Percentiles rank a stretch among this genome's conserved stretches.
Evolutionary conservation across 2,888 invertebrate species (phyloP).

Genomic region (Imbricaverruca yamaguchii): DNA sequence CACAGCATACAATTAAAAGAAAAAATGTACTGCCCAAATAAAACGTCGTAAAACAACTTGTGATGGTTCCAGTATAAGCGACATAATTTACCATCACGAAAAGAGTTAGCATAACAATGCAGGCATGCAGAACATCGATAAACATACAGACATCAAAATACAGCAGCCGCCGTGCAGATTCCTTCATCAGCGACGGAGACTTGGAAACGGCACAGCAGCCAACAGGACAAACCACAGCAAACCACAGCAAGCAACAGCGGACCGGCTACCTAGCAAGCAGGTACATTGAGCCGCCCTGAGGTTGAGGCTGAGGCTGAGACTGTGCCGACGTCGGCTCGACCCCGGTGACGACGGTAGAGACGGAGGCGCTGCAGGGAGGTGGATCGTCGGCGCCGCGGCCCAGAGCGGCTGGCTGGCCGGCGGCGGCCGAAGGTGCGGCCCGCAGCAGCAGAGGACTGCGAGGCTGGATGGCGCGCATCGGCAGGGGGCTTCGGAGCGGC

Average conservation of each 20-base stretch:
- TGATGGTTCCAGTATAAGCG: no score
- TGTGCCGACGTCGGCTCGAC: not conserved
- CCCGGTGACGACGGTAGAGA: not conserved
- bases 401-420: not conserved
- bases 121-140: no score
- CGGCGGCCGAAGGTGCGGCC: not conserved
- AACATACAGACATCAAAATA: no score
- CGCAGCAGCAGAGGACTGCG: not conserved
- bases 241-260: no score
- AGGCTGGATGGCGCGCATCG: not conserved
- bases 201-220: no score
- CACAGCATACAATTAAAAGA: no score
- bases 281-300: not conserved
- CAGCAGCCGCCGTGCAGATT: no score
- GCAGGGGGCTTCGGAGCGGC: not conserved
- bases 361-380: not conserved
- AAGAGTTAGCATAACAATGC: no score
- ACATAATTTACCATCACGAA: no score
- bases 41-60: no score
- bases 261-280: not conserved
- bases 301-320: not conserved
- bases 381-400: not conserved
- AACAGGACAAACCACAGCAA: not conserved
- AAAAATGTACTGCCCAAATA: no score
- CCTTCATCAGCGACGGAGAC: no score